Evolutionary conservation across 2,113 vertebrate genomes (phyloP).

Genomic region (Embiotoca jacksoni): DNA sequence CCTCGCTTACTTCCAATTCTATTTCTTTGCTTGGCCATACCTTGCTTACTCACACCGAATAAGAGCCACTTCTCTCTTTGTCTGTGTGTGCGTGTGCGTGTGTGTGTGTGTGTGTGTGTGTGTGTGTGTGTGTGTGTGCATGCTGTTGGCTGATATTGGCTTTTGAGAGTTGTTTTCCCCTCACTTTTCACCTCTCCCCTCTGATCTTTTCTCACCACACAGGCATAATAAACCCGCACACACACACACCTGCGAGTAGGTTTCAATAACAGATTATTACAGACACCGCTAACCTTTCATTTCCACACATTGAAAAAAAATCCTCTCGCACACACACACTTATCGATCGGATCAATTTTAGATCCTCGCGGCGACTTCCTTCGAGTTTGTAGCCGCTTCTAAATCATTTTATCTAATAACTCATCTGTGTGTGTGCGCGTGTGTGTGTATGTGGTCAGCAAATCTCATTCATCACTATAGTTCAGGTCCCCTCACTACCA

Average conservation of each 20-base stretch:
- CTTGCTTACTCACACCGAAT: constrained; percentile 46
- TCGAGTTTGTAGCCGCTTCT: constrained; percentile 50
- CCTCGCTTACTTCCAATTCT: constrained; percentile 30
- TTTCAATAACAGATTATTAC: constrained; percentile 81
- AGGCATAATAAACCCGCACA: constrained; percentile 1
- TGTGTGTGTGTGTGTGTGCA: background rate
- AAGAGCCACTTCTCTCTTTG: constrained; percentile 24
- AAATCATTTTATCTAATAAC: constrained; percentile 71
- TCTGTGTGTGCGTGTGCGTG: background rate
- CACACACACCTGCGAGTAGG: constrained; percentile 28
- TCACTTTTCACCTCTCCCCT: constrained; percentile 67
- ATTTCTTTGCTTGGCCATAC: constrained; percentile 20
- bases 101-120: no score
- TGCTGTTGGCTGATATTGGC: constrained; percentile 38
- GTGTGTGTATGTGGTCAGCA: constrained; percentile 67
- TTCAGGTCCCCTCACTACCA: constrained; percentile 51
- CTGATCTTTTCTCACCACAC: constrained; percentile 62
- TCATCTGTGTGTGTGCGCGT: constrained; percentile 41
- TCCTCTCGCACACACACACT: constrained; percentile 3
- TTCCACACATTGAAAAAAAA: constrained; percentile 22
- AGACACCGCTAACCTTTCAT: constrained; percentile 67
- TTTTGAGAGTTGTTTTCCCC: constrained; percentile 59
- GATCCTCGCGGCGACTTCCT: constrained; percentile 34
- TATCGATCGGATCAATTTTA: constrained; percentile 65
- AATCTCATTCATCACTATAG: constrained; percentile 74